phyloP scores from a whole-genome alignment of 2,888 invertebrate species.

The Pandemis heparana region DNA sequence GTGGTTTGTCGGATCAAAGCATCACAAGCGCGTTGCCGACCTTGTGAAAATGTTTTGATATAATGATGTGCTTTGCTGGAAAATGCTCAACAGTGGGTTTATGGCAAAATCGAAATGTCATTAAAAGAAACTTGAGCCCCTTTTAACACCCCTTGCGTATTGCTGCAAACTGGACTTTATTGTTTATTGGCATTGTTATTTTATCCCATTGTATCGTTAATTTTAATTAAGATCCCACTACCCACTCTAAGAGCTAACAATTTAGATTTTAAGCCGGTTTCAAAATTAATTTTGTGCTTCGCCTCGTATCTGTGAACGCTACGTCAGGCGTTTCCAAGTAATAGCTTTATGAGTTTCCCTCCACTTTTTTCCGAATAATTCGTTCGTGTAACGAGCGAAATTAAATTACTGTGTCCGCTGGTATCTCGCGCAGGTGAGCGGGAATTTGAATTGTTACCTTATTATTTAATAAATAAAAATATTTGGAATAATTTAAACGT shows the following conservation, averaged over 20 bases:
- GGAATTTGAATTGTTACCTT: conserved; percentile 57
- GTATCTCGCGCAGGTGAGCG: conserved; percentile 58
- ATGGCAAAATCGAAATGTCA: not conserved
- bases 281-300: conserved; percentile 69
- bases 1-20: no score
- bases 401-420: conserved; percentile 70
- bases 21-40: no score
- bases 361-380: conserved; percentile 71
- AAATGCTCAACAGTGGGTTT: not conserved
- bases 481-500: not conserved
- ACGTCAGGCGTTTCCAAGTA: conserved; percentile 69
- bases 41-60: no score
- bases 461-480: conserved; percentile 4
- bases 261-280: conserved; percentile 56
- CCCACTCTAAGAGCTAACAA: conserved; percentile 50
- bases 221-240: conserved; percentile 55
- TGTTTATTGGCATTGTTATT: conserved; percentile 40
- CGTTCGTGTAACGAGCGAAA: conserved; percentile 67
- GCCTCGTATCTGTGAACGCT: conserved; percentile 62
- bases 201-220: conserved; percentile 48
- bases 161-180: conserved; percentile 2
- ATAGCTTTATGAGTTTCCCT: conserved; percentile 73
- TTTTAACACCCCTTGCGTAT: not conserved
- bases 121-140: not conserved
- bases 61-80: no score